phyloP scores from a whole-genome alignment of 1,140 invertebrate genomes.

The Proctacanthus coquilletti region DNA sequence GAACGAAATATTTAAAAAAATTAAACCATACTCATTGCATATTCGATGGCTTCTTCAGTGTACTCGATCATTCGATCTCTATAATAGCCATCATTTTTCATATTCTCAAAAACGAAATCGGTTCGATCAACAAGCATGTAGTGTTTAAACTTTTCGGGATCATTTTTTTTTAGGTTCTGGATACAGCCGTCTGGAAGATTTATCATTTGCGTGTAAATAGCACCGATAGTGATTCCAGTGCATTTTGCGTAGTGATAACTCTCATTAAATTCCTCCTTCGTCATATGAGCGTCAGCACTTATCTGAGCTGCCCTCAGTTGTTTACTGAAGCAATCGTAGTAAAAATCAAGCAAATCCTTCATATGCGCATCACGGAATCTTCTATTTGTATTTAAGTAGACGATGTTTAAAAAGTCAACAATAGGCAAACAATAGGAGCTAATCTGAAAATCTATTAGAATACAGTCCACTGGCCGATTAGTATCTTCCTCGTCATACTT shows the following conservation, averaged over 20 bases:
- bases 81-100: conserved; percentile 13
- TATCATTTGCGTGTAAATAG: conserved; percentile 18
- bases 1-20: too few relatives aligned
- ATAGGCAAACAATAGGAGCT: conserved; percentile 32
- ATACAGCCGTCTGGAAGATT: conserved; percentile 19
- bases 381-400: not conserved
- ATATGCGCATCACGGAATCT: not conserved
- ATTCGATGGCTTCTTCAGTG: conserved; percentile 17
- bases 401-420: conserved; percentile 28
- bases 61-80: conserved; percentile 18
- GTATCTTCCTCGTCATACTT: conserved; percentile 29
- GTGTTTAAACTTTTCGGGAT: conserved; percentile 15
- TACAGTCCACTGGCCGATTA: conserved; percentile 31
- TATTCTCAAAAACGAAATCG: conserved; percentile 10
- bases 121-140: conserved; percentile 22
- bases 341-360: conserved; percentile 4
- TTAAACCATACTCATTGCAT: too few relatives aligned
- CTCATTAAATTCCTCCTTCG: conserved; percentile 12
- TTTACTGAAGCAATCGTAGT: conserved; percentile 11
- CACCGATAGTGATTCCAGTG: conserved; percentile 19
- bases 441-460: conserved; percentile 38
- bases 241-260: conserved; percentile 16
- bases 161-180: conserved; percentile 14
- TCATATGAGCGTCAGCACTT: conserved; percentile 9
- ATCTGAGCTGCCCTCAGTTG: conserved; percentile 13